Evolutionary conservation across 2,797 vertebrate species (phyloP).

Genomic region (Macroramphosus scolopax): DNA sequence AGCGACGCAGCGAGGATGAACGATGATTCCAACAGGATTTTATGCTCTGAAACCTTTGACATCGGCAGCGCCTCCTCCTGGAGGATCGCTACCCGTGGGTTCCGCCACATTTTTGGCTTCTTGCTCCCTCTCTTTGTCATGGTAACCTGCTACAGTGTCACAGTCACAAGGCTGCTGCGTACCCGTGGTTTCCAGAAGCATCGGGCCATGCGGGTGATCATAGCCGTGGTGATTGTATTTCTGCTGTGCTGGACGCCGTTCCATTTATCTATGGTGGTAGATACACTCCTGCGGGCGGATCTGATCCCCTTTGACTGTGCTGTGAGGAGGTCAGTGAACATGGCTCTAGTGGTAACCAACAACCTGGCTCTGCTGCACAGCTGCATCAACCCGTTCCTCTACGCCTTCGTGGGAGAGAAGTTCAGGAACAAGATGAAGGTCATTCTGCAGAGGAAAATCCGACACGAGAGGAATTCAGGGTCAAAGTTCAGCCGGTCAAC

Average conservation of each 20-base stretch:
- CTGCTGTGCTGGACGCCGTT: slow-evolving; percentile 78
- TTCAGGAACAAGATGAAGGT: slow-evolving; percentile 68
- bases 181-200: slow-evolving; percentile 76
- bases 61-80: slow-evolving; percentile 37
- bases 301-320: slow-evolving; percentile 44
- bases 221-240: slow-evolving; percentile 73
- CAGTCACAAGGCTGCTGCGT: slow-evolving; percentile 60
- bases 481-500: slow-evolving; percentile 73
- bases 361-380: slow-evolving; percentile 74
- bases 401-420: slow-evolving; percentile 79
- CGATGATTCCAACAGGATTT: fast-evolving
- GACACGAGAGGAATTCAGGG: slow-evolving; percentile 39
- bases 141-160: slow-evolving; percentile 74
- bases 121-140: slow-evolving; percentile 72
- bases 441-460: slow-evolving; percentile 47
- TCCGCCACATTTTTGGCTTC: slow-evolving; percentile 75
- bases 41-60: slow-evolving; percentile 54
- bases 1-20: fast-evolving
- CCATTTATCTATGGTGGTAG: slow-evolving; percentile 61
- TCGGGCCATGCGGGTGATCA: slow-evolving; percentile 79
- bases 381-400: slow-evolving; percentile 79
- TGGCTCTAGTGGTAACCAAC: slow-evolving; percentile 51
- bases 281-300: slow-evolving; percentile 58
- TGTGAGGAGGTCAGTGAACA: slow-evolving; percentile 19
- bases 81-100: slow-evolving; percentile 49